Evolutionary conservation across 2,113 vertebrate species (phyloP).

Genomic region (Poeciliopsis occidentalis): DNA sequence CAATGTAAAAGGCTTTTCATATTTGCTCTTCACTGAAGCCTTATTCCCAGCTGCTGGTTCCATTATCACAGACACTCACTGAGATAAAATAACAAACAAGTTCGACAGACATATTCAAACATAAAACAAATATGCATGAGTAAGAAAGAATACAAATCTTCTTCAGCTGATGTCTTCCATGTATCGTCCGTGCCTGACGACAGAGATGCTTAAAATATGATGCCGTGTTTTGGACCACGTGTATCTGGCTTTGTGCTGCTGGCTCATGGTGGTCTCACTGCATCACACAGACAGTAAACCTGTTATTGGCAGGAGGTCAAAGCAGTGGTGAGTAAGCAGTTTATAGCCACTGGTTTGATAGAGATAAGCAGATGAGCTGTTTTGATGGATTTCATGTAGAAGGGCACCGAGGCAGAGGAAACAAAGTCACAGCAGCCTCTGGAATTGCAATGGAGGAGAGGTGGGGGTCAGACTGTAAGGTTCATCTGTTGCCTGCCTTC

Average conservation of each 20-base stretch:
- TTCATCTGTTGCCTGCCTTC: slow-evolving; percentile 25
- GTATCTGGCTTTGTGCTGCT: slow-evolving; percentile 21
- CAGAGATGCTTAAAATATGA: slow-evolving; percentile 10
- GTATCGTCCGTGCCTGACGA: not conserved
- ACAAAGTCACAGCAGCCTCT: slow-evolving; percentile 39
- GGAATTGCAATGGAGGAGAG: slow-evolving; percentile 31
- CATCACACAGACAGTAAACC: slow-evolving; percentile 43
- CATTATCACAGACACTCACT: not conserved
- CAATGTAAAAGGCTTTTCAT: not conserved
- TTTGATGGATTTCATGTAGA: slow-evolving; percentile 57
- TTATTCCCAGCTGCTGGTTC: not conserved
- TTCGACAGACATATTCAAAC: not conserved
- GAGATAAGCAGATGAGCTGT: slow-evolving; percentile 72
- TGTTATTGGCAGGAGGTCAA: slow-evolving; percentile 52
- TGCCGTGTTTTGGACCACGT: not conserved
- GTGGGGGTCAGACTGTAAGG: slow-evolving; percentile 31
- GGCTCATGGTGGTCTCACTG: slow-evolving; percentile 5
- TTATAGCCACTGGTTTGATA: slow-evolving; percentile 54
- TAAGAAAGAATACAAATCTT: not conserved
- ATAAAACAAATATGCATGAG: not conserved
- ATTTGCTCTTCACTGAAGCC: not conserved
- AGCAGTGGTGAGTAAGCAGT: slow-evolving; percentile 58
- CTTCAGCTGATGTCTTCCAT: not conserved
- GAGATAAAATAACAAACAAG: not conserved
- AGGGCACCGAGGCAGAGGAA: slow-evolving; percentile 31